A percentile compares a stretch with the other conserved stretches of the same genome.
Conservation (phyloP, 2,113 vertebrate genomes). For the Pterocles burchelli region DNA sequence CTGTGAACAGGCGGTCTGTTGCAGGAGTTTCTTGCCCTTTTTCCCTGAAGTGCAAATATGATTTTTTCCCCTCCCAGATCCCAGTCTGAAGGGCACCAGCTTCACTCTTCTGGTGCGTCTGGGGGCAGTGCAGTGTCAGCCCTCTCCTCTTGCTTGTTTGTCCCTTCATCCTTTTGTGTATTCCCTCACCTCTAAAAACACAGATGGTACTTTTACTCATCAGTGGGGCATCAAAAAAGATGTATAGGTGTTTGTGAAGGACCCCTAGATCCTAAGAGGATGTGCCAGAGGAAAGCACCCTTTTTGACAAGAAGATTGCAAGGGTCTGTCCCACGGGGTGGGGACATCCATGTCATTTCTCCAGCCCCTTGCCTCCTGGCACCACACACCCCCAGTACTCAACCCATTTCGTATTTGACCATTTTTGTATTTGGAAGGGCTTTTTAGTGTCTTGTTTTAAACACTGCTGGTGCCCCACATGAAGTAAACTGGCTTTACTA, state of each 20-base stretch:
- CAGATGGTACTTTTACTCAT: not conserved
- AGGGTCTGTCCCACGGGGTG: not conserved
- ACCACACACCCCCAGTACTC: not conserved
- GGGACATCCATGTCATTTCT: not conserved
- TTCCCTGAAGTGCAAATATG: not conserved
- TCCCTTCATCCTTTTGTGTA: not conserved
- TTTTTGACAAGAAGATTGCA: not conserved
- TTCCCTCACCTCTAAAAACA: not conserved
- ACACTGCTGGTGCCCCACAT: not conserved
- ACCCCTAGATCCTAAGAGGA: not conserved
- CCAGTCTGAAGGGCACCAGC: not conserved
- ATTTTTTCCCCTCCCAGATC: not conserved
- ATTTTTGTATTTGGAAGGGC: not conserved
- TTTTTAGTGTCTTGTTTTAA: not conserved
- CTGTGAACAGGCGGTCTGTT: not conserved
- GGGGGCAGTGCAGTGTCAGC: not conserved
- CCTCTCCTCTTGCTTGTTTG: not conserved
- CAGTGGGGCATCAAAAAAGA: not conserved
- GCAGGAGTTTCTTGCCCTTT: not conserved
- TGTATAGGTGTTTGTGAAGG: not conserved
- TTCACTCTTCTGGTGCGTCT: not conserved
- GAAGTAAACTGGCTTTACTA: not conserved
- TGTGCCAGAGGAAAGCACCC: not conserved
- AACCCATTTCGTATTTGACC: not conserved
- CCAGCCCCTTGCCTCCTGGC: not conserved